Evolutionary conservation across 2,113 vertebrate genomes (phyloP), one percentile per base, ranked within the genome.

Genomic region (Callipepla californica): DNA sequence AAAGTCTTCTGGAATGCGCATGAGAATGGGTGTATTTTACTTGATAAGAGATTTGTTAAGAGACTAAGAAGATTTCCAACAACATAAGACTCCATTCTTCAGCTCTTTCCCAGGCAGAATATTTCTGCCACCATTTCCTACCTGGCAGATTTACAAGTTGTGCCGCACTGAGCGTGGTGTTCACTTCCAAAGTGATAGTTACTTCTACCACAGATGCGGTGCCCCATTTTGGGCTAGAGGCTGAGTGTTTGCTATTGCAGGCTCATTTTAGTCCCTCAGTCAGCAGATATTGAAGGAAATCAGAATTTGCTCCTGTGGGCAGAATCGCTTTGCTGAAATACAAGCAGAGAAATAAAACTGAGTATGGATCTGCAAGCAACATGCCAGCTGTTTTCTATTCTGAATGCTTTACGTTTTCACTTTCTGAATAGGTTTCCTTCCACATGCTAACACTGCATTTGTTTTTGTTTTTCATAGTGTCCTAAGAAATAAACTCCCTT

Each of bases 401-500:
- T 90, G 51, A 44, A 42, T 2, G 0, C 12, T 80, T 76, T 34
- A 70, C 6, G 17, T 65, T 23, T 59, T 80, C 50, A 17, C 25
- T 45, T 82, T 87, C 30, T 86, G 44, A 88, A 47, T 72, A 83
- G 32, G 50, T 63, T 84, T 22, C 14, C n/a, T 93, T 80, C 72
- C 61, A 11, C 74, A 48, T 61, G 48, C 47, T 94, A 88, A 95
- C n/a, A 22, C 10, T 22, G 44, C 2, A 3, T 68, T 58, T 77
- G 38, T 0, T 58, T 95, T 93, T 92, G 50, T 38, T 89, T 90
- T 84, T 94, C 68, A 74, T 83, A 98, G 98, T n/a, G n/a, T 95
- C 58, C 38, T 97, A 34, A 50, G 94, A 61, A 96, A 89, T 42
- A 91, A 97, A 23, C 55, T 97, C 81, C 98, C 98, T 55, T 96